phyloP scores from a whole-genome alignment of 2,113 vertebrate species.

The Brevimyrus niger region DNA sequence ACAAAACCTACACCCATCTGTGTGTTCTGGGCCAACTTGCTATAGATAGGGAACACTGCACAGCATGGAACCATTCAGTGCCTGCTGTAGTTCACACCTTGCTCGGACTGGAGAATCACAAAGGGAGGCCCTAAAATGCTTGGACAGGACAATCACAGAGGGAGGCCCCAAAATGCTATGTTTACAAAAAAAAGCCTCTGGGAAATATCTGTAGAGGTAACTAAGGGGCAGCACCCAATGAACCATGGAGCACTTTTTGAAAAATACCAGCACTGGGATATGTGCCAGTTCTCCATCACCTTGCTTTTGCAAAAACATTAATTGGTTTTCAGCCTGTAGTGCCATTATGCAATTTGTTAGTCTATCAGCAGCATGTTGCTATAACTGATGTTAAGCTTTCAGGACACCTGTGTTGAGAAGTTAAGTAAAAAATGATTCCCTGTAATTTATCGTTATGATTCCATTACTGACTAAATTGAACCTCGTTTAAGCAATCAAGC shows the following conservation, averaged over 20 bases:
- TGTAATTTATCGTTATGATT: slow-evolving; percentile 2
- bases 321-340: neutral
- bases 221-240: neutral
- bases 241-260: neutral
- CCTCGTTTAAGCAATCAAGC: neutral
- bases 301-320: neutral
- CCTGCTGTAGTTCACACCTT: neutral
- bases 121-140: neutral
- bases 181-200: neutral
- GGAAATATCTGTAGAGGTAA: neutral
- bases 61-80: neutral
- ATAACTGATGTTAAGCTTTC: neutral
- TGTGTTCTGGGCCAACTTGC: neutral
- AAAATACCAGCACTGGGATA: neutral
- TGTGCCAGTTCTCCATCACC: neutral
- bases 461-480: neutral
- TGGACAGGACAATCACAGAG: neutral
- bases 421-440: neutral
- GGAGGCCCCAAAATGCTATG: neutral
- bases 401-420: neutral
- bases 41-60: neutral
- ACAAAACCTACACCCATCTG: neutral
- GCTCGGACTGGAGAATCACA: neutral
- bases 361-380: neutral
- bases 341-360: neutral